phyloP scores from a whole-genome alignment of 2,888 invertebrate species.

The Masnerella sp. region DNA sequence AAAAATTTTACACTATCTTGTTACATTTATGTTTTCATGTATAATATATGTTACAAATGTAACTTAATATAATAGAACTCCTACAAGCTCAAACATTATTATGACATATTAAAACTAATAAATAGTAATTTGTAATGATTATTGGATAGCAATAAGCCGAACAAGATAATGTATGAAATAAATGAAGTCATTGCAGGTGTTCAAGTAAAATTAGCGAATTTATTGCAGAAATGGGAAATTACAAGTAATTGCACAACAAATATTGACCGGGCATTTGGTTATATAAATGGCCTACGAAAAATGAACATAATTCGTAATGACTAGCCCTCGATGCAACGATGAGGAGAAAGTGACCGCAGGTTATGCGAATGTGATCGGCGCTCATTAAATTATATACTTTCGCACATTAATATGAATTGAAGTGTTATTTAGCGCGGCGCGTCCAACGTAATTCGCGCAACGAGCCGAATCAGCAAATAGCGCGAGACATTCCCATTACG shows the following conservation, averaged over 20 bases:
- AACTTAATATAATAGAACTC: too few species aligned
- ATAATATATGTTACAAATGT: too few species aligned
- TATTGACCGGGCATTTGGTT: not conserved
- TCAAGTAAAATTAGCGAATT: conserved; percentile 4
- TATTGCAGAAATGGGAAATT: not conserved
- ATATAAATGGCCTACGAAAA: conserved; percentile 29
- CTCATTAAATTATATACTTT: conserved; percentile 58
- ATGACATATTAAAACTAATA: too few species aligned
- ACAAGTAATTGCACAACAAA: too few species aligned
- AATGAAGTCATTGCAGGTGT: too few species aligned
- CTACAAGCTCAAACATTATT: too few species aligned
- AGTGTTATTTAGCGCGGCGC: conserved; percentile 34
- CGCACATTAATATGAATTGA: conserved; percentile 52
- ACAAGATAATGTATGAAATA: too few species aligned
- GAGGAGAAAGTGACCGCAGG: conserved; percentile 54
- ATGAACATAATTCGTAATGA: conserved; percentile 33
- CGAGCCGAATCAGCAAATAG: conserved; percentile 27
- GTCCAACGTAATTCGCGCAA: conserved; percentile 21
- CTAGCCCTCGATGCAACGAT: conserved; percentile 30
- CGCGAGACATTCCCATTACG: conserved; percentile 23
- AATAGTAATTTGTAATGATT: too few species aligned
- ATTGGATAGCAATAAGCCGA: too few species aligned
- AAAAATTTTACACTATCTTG: too few species aligned
- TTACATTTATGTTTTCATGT: too few species aligned
- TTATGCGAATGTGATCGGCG: conserved; percentile 47